Evolutionary conservation across 1,140 invertebrate species (phyloP).

Genomic region (Xylocopa sonorina): DNA sequence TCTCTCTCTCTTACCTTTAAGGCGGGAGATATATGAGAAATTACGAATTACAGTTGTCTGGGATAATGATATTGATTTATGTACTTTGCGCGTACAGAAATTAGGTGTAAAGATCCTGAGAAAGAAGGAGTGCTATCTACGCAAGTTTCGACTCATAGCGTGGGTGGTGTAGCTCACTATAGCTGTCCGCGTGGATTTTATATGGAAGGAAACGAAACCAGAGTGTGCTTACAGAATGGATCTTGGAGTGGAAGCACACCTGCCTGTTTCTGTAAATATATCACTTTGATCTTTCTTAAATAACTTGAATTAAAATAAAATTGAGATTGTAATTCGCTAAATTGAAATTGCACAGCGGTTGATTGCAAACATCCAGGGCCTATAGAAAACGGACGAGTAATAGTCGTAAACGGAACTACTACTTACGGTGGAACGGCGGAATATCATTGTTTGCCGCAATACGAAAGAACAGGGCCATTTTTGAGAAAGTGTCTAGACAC

Average conservation of each 20-base stretch:
- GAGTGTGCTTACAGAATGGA: constrained; percentile 89
- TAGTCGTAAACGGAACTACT: constrained; percentile 92
- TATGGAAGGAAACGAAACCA: constrained; percentile 90
- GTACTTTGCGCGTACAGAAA: constrained; percentile 83
- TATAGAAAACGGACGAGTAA: constrained; percentile 93
- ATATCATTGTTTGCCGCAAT: constrained; percentile 94
- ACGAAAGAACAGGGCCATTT: constrained; percentile 90
- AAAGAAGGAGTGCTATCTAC: constrained; percentile 83
- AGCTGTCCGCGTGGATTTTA: constrained; percentile 91
- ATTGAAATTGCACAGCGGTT: constrained; percentile 84
- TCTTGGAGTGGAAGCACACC: constrained; percentile 91
- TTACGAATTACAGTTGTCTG: too few species aligned
- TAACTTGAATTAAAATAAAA: background rate
- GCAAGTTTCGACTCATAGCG: constrained; percentile 86
- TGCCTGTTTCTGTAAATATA: constrained; percentile 89
- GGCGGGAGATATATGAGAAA: too few species aligned
- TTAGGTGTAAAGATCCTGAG: constrained; percentile 88
- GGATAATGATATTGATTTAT: background rate
- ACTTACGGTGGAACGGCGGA: constrained; percentile 91
- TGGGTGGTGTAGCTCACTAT: constrained; percentile 90
- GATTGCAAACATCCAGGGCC: constrained; percentile 90
- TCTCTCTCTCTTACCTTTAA: too few species aligned
- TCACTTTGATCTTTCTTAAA: background rate
- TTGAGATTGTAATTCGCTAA: background rate
- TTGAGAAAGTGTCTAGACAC: constrained; percentile 91